A percentile compares a stretch with the other conserved stretches of the same genome.
phyloP scores from a whole-genome alignment of 2,888 invertebrate species.

The Alloplasta piceator region DNA sequence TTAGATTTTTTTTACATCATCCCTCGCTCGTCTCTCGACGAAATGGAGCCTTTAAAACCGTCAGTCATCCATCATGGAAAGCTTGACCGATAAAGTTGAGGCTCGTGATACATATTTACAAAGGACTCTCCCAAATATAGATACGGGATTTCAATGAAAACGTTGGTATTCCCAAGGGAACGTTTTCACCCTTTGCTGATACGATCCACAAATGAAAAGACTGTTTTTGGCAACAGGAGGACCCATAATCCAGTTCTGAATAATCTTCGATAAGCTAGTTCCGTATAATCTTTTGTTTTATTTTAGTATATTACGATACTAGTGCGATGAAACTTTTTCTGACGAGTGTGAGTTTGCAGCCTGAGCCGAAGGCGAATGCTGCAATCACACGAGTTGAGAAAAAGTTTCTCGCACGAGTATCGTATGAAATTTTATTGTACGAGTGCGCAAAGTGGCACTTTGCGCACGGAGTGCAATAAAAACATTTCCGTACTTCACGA shows the following conservation, averaged over 20 bases:
- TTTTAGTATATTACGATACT: too few species aligned
- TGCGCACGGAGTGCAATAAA: too few species aligned
- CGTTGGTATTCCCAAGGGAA: neutral
- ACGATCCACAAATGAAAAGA: constrained; percentile 19
- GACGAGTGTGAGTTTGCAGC: too few species aligned
- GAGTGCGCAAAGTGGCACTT: too few species aligned
- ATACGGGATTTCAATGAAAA: constrained; percentile 29
- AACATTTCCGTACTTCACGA: too few species aligned
- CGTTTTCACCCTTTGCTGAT: constrained; percentile 25
- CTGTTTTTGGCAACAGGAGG: constrained; percentile 2
- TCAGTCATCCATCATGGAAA: constrained; percentile 59
- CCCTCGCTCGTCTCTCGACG: constrained; percentile 12
- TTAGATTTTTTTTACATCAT: constrained; percentile 11
- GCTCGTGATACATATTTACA: constrained; percentile 41
- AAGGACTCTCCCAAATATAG: constrained; percentile 21
- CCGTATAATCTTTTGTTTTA: too few species aligned
- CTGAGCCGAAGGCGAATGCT: too few species aligned
- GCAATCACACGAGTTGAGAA: too few species aligned
- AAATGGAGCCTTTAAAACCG: constrained; percentile 51
- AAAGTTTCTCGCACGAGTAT: too few species aligned
- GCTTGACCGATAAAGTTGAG: constrained; percentile 62
- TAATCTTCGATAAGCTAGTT: too few species aligned
- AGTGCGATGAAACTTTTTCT: too few species aligned
- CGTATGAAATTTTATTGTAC: too few species aligned
- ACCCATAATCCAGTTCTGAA: neutral